Percentiles rank a stretch among this genome's conserved stretches.
phyloP scores from a whole-genome alignment of 2,797 vertebrate genomes.

The Rhadinocentrus ornatus region DNA sequence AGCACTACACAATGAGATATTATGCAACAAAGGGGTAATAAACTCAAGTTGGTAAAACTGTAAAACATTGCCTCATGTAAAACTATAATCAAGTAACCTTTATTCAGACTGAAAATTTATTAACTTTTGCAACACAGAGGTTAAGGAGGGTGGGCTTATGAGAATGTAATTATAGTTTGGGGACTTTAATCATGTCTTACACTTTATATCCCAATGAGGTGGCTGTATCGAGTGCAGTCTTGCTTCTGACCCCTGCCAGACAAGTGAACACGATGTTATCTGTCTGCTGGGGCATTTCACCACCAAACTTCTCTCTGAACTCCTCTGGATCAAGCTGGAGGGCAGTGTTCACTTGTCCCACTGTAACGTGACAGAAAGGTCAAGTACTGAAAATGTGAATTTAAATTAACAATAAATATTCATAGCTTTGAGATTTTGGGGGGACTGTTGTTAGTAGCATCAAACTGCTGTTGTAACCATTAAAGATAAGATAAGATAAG shows the following conservation, averaged over 20 bases:
- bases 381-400: not conserved
- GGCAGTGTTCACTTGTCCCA: conserved; percentile 87
- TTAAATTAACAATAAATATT: not conserved
- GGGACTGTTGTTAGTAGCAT: not conserved
- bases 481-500: no score
- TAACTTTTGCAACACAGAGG: not conserved
- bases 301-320: conserved; percentile 88
- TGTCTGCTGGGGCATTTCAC: conserved; percentile 85
- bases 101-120: not conserved
- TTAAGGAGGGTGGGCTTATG: not conserved
- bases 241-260: conserved; percentile 89
- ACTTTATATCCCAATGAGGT: conserved; percentile 88
- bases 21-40: conserved; percentile 21
- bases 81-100: conserved; percentile 9
- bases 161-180: not conserved
- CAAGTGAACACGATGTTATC: conserved; percentile 91
- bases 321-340: conserved; percentile 86
- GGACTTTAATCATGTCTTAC: conserved; percentile 71
- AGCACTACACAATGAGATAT: conserved; percentile 15
- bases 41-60: conserved; percentile 6
- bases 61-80: not conserved
- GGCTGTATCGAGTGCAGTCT: conserved; percentile 83
- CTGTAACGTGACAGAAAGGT: conserved; percentile 71
- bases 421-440: not conserved
- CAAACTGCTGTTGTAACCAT: not conserved